Evolutionary conservation across 2,113 vertebrate genomes (phyloP).

Genomic region (Aphelocoma coerulescens): DNA sequence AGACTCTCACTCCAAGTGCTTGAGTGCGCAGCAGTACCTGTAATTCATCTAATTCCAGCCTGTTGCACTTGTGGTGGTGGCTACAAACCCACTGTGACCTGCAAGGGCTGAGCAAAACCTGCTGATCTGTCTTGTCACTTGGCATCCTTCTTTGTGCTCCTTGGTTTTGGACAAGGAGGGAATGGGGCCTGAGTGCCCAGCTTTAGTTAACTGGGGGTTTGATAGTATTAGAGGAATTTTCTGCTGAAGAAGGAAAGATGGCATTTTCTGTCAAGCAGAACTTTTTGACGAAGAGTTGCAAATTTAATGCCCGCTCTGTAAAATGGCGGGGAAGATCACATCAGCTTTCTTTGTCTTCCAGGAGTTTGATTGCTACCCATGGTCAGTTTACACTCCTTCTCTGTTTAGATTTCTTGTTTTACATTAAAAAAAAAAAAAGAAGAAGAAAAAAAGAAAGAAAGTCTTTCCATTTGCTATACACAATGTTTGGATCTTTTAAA

Average conservation of each 20-base stretch:
- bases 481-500: background rate
- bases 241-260: background rate
- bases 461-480: background rate
- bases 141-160: background rate
- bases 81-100: background rate
- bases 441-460: background rate
- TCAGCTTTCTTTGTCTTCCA: background rate
- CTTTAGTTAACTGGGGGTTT: background rate
- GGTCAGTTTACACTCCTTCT: background rate
- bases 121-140: background rate
- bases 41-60: background rate
- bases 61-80: background rate
- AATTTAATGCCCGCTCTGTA: background rate
- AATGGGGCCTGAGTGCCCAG: background rate
- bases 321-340: background rate
- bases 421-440: background rate
- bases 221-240: background rate
- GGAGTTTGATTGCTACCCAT: background rate
- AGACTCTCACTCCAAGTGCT: background rate
- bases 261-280: background rate
- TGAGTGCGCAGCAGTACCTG: background rate
- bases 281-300: background rate
- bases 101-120: background rate
- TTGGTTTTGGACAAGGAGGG: background rate
- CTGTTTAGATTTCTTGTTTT: background rate